These are phyloP conservation scores for Mustelus asterias DNA, from an alignment of 2,113 vertebrate genomes.

Conservation along the genomic window DNA sequence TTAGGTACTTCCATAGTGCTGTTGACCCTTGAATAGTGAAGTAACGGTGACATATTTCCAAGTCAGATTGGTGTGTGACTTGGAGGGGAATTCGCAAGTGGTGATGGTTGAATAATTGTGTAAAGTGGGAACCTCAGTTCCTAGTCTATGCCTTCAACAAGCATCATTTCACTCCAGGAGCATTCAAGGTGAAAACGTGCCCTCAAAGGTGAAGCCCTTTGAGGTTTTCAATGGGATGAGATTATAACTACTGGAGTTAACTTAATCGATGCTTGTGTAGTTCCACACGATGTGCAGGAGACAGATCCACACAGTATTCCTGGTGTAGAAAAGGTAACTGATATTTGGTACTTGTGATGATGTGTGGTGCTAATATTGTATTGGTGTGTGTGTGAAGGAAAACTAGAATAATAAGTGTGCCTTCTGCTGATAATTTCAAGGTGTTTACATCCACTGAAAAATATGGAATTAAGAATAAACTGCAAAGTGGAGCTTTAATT, in stretches of 20 bases:
- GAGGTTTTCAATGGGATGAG: background rate
- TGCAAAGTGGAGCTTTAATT: background rate
- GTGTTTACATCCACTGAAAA: background rate
- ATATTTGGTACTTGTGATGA: background rate
- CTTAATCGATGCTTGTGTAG: background rate
- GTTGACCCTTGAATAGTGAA: background rate
- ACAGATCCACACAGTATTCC: background rate
- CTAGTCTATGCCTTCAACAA: background rate
- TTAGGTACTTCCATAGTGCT: background rate
- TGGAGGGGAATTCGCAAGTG: background rate
- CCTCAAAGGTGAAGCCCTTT: background rate
- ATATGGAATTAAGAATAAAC: background rate
- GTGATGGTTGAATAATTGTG: background rate
- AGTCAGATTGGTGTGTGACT: background rate
- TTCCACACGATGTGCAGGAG: background rate
- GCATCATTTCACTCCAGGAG: background rate
- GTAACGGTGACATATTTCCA: background rate
- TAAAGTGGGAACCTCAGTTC: background rate
- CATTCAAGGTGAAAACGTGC: background rate
- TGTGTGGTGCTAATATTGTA: background rate
- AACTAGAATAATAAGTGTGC: background rate
- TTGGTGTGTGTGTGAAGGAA: background rate
- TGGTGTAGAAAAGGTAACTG: background rate
- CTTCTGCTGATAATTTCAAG: background rate
- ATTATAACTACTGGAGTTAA: background rate